A percentile compares a stretch with the other conserved stretches of the same genome.
Conservation (phyloP, 2,888 invertebrate genomes). For the Deilephila elpenor region DNA sequence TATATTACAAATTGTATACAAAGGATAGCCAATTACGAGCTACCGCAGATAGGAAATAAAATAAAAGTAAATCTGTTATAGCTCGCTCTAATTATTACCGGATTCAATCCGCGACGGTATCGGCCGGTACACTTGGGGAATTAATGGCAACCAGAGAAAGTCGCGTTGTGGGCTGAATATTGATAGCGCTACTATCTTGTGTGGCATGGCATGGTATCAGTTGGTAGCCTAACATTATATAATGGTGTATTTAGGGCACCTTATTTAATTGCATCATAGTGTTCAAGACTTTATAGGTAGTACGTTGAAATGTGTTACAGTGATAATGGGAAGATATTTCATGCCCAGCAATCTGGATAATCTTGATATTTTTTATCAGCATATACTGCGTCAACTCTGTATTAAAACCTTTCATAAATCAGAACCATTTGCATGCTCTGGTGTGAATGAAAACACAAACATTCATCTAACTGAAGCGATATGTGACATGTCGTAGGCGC, state of each 20-base stretch:
- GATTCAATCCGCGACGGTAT: conserved; percentile 60
- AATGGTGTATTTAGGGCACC: conserved; percentile 19
- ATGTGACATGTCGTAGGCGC: not conserved
- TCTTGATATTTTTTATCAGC: not conserved
- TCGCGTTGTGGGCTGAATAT: conserved; percentile 38
- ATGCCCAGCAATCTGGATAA: too few species aligned
- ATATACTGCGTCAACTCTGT: not conserved
- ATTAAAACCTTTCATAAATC: not conserved
- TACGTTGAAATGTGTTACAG: too few species aligned
- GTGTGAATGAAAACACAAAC: conserved; percentile 8
- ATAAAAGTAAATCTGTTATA: conserved; percentile 7
- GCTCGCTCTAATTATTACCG: conserved; percentile 56
- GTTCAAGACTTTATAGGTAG: too few species aligned
- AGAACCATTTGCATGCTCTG: not conserved
- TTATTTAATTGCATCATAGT: not conserved
- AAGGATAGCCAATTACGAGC: too few species aligned
- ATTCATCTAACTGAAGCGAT: not conserved
- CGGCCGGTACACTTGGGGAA: conserved; percentile 49
- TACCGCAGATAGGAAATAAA: too few species aligned
- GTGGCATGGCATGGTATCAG: not conserved
- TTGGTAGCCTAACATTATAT: conserved; percentile 7
- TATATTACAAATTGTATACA: too few species aligned
- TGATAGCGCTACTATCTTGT: conserved; percentile 32
- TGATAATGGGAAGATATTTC: too few species aligned
- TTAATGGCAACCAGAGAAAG: conserved; percentile 65